These are phyloP conservation scores for Lasioglossum pauxillum DNA, from an alignment of 2,888 invertebrate species.

Conservation along the genomic window DNA sequence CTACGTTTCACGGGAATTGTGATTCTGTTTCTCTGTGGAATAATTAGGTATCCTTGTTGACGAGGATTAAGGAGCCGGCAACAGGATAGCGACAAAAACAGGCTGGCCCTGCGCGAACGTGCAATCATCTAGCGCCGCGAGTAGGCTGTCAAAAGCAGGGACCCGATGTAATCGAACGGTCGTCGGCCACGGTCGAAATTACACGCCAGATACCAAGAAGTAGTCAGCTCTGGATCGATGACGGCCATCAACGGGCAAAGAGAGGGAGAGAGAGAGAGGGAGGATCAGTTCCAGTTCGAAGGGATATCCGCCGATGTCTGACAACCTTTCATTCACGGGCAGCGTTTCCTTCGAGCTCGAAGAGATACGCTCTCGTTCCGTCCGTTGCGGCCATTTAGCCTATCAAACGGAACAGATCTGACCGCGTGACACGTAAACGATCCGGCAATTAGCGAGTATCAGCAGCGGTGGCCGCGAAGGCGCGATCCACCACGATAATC, in stretches of 20 bases:
- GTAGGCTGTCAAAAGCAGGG: slow-evolving; percentile 38
- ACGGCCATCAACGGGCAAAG: slow-evolving; percentile 5
- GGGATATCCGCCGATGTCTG: slow-evolving; percentile 25
- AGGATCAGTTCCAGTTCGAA: neutral
- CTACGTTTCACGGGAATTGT: too few relatives aligned
- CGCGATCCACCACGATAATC: slow-evolving; percentile 60
- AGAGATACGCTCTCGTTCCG: slow-evolving; percentile 25
- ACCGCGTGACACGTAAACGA: slow-evolving; percentile 67
- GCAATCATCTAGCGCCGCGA: neutral
- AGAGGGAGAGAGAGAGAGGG: too few relatives aligned
- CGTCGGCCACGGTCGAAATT: slow-evolving; percentile 36
- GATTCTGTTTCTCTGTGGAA: too few relatives aligned
- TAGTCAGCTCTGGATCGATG: slow-evolving; percentile 39
- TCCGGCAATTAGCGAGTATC: slow-evolving; percentile 67
- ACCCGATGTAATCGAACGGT: slow-evolving; percentile 22
- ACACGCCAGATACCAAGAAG: slow-evolving; percentile 40
- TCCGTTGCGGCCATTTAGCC: slow-evolving; percentile 57
- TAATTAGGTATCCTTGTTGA: neutral
- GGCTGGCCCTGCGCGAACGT: neutral
- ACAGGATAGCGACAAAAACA: slow-evolving; percentile 10
- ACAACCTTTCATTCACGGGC: slow-evolving; percentile 56
- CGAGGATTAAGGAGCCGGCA: neutral
- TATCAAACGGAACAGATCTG: slow-evolving; percentile 65
- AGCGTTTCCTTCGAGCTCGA: slow-evolving; percentile 50
- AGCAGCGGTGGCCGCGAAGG: slow-evolving; percentile 33